Evolutionary conservation across 1,140 invertebrate genomes (phyloP).

Genomic region (Belonocnema kinseyi): DNA sequence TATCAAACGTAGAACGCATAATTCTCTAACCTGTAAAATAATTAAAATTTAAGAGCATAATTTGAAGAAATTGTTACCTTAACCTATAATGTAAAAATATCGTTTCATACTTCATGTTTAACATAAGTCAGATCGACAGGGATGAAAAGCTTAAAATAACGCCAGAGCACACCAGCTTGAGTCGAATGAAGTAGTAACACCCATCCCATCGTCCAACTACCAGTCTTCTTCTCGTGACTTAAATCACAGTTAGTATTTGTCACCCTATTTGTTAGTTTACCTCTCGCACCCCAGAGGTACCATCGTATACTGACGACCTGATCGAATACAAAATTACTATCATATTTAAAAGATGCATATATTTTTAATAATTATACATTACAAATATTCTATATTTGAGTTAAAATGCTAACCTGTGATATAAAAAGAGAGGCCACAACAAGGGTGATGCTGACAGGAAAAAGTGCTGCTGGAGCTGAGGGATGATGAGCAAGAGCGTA

Average conservation of each 20-base stretch:
- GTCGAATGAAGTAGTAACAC: conserved; percentile 83
- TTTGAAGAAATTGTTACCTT: background rate
- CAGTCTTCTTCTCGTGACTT: conserved; percentile 59
- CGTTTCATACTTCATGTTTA: conserved; percentile 86
- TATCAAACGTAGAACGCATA: conserved; percentile 87
- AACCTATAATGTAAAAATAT: conserved; percentile 42
- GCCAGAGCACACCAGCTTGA: conserved; percentile 90
- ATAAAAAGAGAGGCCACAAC: conserved; percentile 83
- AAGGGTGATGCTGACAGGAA: conserved; percentile 80
- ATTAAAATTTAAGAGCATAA: conserved; percentile 4
- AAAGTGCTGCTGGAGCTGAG: conserved; percentile 78
- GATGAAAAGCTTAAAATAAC: conserved; percentile 91
- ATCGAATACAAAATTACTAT: background rate
- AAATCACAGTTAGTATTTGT: conserved; percentile 50
- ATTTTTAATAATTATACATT: background rate
- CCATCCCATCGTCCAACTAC: conserved; percentile 71
- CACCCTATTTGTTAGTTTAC: conserved; percentile 62
- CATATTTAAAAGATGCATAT: conserved; percentile 2
- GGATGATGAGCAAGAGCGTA: conserved; percentile 84
- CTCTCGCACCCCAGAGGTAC: conserved; percentile 74
- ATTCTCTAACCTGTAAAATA: conserved; percentile 75
- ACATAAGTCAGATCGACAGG: conserved; percentile 89
- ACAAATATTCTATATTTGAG: background rate
- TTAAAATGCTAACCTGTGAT: conserved; percentile 79
- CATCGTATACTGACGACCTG: conserved; percentile 71